A percentile compares a stretch with the other conserved stretches of the same genome.
Evolutionary conservation across 1,140 invertebrate genomes (phyloP).

Genomic region (Pseudoatta argentina): DNA sequence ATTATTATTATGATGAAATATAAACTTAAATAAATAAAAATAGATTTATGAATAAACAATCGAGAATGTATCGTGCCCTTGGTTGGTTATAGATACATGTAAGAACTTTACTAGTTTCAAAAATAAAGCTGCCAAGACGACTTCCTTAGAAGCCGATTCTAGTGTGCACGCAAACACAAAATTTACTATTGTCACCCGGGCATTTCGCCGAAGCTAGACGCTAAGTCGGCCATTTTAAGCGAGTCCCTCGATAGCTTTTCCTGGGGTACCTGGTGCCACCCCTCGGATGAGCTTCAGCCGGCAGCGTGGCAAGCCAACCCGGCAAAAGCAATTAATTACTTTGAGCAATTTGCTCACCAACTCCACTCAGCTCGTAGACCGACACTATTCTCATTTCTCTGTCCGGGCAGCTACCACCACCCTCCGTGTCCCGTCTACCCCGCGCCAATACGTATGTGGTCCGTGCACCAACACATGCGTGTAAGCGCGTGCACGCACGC

Average conservation of each 20-base stretch:
- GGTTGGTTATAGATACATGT: neutral
- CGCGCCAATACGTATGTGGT: slow-evolving; percentile 67
- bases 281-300: slow-evolving; percentile 82
- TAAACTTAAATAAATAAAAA: neutral
- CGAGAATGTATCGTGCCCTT: neutral
- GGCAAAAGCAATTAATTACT: slow-evolving; percentile 86
- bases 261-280: slow-evolving; percentile 80
- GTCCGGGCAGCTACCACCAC: slow-evolving; percentile 74
- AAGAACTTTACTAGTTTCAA: neutral
- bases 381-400: slow-evolving; percentile 85
- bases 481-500: slow-evolving; percentile 50
- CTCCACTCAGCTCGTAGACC: slow-evolving; percentile 84
- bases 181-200: slow-evolving; percentile 64
- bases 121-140: slow-evolving; percentile 9
- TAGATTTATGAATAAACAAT: neutral
- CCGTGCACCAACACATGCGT: slow-evolving; percentile 60
- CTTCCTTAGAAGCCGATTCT: slow-evolving; percentile 8
- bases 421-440: slow-evolving; percentile 67
- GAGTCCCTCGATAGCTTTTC: slow-evolving; percentile 77
- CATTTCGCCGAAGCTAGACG: slow-evolving; percentile 68
- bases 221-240: slow-evolving; percentile 77
- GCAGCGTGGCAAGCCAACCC: slow-evolving; percentile 82
- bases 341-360: slow-evolving; percentile 86
- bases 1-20: neutral
- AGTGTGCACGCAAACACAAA: slow-evolving; percentile 19